Evolutionary conservation across 2,888 invertebrate species (phyloP).

Genomic region (Protonemura montana): DNA sequence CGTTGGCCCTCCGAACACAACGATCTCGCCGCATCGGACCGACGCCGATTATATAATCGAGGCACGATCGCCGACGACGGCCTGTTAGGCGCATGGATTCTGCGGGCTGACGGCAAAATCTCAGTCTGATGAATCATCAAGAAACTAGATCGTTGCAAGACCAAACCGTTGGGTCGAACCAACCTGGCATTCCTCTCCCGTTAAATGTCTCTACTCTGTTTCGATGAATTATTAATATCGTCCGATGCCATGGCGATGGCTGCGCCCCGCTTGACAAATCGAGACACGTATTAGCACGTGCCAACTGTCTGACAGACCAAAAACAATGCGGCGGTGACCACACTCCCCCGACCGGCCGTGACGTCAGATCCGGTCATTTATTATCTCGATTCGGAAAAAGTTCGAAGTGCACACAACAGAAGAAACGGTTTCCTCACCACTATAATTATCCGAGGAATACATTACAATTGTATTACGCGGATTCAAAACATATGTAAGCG

Average conservation of each 20-base stretch:
- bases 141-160: background rate
- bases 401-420: background rate
- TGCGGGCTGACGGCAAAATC: background rate
- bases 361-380: conserved; percentile 40
- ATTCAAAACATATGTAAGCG: conserved; percentile 29
- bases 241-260: background rate
- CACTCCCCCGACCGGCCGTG: conserved; percentile 18
- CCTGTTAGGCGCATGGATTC: background rate
- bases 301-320: background rate
- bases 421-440: conserved; percentile 24
- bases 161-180: background rate
- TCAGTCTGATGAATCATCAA: background rate
- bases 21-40: background rate
- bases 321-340: conserved; percentile 33
- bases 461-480: conserved; percentile 29
- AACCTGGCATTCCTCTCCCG: background rate
- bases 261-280: background rate
- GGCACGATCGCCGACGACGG: background rate
- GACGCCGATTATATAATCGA: background rate
- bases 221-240: background rate
- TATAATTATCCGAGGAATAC: conserved; percentile 23
- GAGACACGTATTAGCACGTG: conserved; percentile 28
- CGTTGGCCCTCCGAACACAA: background rate
- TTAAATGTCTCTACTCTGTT: background rate
- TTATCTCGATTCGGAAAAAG: conserved; percentile 22